These are phyloP conservation scores for Lasioglossum zephyrum DNA, from an alignment of 2,888 invertebrate genomes.

Conservation along the genomic window DNA sequence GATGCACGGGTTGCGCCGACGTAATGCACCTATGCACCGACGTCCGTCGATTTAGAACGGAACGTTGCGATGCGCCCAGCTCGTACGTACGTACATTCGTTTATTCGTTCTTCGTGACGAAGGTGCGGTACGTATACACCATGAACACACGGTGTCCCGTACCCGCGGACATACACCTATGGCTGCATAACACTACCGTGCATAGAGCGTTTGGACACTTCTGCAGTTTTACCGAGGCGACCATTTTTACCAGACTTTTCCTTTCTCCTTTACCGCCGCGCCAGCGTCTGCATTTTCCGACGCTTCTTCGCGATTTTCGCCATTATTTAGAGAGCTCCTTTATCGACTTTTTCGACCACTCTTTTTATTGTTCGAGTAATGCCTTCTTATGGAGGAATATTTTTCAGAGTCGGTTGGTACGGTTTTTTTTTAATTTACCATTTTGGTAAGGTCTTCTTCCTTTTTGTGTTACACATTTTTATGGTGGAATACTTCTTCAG, in stretches of 20 bases:
- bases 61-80: constrained; percentile 61
- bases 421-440: too few species aligned
- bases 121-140: constrained; percentile 72
- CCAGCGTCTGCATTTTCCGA: background rate
- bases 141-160: constrained; percentile 28
- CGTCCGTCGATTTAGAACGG: constrained; percentile 76
- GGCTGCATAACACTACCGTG: background rate
- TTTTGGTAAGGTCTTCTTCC: background rate
- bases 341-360: background rate
- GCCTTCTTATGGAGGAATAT: background rate
- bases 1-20: constrained; percentile 69
- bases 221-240: background rate
- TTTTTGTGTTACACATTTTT: background rate
- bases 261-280: background rate
- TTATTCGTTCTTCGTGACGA: constrained; percentile 76
- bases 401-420: background rate
- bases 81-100: constrained; percentile 53
- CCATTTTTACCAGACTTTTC: background rate
- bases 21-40: constrained; percentile 69
- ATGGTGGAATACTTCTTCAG: background rate
- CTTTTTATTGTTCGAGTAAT: background rate
- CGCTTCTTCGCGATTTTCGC: background rate
- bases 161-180: constrained; percentile 13
- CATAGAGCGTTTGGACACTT: background rate
- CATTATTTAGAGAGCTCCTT: background rate